Conservation (phyloP, 2,888 invertebrate genomes). For the Macropis europaea region DNA sequence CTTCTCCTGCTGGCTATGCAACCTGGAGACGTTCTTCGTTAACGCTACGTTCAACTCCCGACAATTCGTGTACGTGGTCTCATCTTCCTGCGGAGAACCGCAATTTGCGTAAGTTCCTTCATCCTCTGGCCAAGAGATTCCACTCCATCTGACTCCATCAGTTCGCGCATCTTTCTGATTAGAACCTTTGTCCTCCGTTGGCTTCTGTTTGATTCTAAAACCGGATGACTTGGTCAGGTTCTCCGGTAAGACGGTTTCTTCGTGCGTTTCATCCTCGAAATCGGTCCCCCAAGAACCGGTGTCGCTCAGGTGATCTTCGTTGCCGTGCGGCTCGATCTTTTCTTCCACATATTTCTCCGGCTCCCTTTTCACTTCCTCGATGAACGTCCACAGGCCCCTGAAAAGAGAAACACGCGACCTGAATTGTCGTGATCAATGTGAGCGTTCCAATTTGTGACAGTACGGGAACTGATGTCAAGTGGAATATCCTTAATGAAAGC, state of each 20-base stretch:
- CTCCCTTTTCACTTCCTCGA: conserved; percentile 69
- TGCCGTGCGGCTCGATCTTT: conserved; percentile 37
- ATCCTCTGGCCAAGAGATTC: conserved; percentile 31
- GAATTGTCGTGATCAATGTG: no score
- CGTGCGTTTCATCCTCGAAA: conserved; percentile 72
- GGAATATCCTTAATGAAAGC: conserved; percentile 32
- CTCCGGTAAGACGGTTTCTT: conserved; percentile 47
- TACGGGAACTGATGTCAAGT: conserved; percentile 25
- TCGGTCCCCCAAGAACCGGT: conserved; percentile 77
- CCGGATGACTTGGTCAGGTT: background rate
- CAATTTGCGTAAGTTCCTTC: conserved; percentile 73
- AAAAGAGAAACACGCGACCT: background rate
- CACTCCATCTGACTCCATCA: background rate
- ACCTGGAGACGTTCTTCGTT: conserved; percentile 57
- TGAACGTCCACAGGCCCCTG: conserved; percentile 72
- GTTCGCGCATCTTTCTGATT: background rate
- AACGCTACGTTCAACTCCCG: conserved; percentile 22
- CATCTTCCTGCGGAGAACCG: conserved; percentile 37
- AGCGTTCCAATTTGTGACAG: no score
- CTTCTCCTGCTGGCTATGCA: conserved; percentile 55
- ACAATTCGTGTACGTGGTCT: conserved; percentile 56
- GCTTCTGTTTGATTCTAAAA: background rate
- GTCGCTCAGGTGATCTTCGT: conserved; percentile 68
- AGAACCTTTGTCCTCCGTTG: background rate
- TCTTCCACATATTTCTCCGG: conserved; percentile 70